These are phyloP conservation scores for Probosciger aterrimus DNA, from an alignment of 2,113 vertebrate species.

Conservation along the genomic window DNA sequence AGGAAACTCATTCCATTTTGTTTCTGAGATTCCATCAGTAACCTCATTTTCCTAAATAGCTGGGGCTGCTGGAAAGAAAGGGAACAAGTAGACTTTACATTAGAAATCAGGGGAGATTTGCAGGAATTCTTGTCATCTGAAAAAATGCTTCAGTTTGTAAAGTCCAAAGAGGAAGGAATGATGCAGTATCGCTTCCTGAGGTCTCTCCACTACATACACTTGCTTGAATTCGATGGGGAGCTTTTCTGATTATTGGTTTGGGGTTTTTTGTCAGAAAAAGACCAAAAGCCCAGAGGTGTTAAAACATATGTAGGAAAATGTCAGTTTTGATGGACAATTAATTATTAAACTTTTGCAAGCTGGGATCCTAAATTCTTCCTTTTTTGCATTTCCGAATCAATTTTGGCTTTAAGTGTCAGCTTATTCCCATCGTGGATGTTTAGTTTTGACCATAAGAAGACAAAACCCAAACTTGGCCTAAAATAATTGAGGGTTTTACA, in stretches of 20 bases:
- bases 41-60: background rate
- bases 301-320: background rate
- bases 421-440: background rate
- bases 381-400: background rate
- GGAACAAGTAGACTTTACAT: background rate
- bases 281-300: background rate
- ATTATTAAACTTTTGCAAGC: background rate
- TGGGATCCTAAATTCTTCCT: background rate
- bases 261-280: background rate
- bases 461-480: background rate
- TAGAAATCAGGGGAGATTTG: rapidly evolving
- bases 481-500: background rate
- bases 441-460: background rate
- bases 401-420: background rate
- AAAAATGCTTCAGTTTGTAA: background rate
- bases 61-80: background rate
- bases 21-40: background rate
- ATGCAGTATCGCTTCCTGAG: background rate
- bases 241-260: background rate
- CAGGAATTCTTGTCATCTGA: background rate
- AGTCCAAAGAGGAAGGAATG: background rate
- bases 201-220: background rate
- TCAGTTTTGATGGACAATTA: background rate
- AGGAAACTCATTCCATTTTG: background rate
- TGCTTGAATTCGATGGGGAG: background rate